phyloP scores from a whole-genome alignment of 2,888 invertebrate species.

The Didymodactylos carnosus region DNA sequence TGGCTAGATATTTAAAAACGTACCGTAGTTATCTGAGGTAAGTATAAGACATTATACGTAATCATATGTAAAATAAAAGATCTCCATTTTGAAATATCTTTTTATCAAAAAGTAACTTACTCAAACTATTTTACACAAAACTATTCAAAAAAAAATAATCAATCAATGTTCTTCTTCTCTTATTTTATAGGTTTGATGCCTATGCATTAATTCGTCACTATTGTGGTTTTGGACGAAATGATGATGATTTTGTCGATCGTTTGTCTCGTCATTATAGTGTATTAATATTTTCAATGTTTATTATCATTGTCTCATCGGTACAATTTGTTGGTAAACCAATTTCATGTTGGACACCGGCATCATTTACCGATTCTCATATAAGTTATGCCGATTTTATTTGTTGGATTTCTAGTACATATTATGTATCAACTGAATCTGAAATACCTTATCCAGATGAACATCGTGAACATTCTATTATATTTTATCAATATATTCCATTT shows the following conservation, averaged over 20 bases:
- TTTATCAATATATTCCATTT: constrained; percentile 14
- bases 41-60: too few relatives aligned
- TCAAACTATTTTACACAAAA: too few relatives aligned
- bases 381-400: constrained; percentile 9
- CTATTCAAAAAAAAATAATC: too few relatives aligned
- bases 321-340: constrained; percentile 12
- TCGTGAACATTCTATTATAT: constrained; percentile 1
- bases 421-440: background rate
- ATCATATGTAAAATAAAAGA: too few relatives aligned
- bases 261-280: constrained; percentile 5
- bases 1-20: too few relatives aligned
- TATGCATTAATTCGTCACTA: background rate
- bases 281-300: background rate
- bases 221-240: background rate
- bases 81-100: too few relatives aligned
- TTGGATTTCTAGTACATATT: constrained; percentile 12
- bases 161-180: too few relatives aligned
- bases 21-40: too few relatives aligned
- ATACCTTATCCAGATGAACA: background rate
- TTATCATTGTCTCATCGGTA: background rate
- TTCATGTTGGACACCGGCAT: constrained; percentile 5
- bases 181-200: background rate
- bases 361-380: constrained; percentile 6
- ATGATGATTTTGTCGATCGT: constrained; percentile 14
- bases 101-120: too few relatives aligned